Base-by-base conservation (phyloP, 2,797 vertebrate species). In the Hozukius guyotensis region DNA sequence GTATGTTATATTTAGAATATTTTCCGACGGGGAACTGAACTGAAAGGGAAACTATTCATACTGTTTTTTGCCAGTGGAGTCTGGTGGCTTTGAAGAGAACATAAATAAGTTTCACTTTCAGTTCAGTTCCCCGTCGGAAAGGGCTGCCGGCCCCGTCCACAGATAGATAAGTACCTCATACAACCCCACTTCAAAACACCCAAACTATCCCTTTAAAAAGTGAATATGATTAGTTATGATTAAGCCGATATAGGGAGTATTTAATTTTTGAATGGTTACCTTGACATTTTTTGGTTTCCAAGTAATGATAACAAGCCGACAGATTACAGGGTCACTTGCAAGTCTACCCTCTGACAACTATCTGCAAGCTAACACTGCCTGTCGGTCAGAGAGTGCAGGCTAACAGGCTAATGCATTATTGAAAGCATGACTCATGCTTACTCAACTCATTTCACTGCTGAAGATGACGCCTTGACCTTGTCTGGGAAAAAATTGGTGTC, bases 341-440 rank as follows among this genome's bases (percentile, higher is more conserved):
- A 89, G 71, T 78, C 78, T 24, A 72, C 55, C 80, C 76, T 77
- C 55, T 82, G 81, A 89, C 73, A 68, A 77, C 61, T 75, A 80
- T 84, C 82, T 83, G 79, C 83, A 78, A 85, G 84, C 67, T 61
- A 82, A 83, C 80, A 72, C 75, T 20, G 55, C 72, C 49, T 82
- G 85, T 84, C 82, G 67, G 76, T 87, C 85, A 87, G 42, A 74
- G 25, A 6, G 64, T 20, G n/a, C 68, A 65, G 22, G 53, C 72
- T 63, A 79, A 81, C 83, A 73, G 87, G 38, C 68, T 88, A 68
- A 91, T 93, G 85, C 89, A 93, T 93, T 84, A 92, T 88, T 93
- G 79, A 95, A 86, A 72, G 67, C 75, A 66, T 90, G 92, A 93
- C 79, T 93, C 88, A 77, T 73, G 88, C 89, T 89, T 84, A 87